phyloP scores from a whole-genome alignment of 2,113 vertebrate species.

The Clinocottus analis region DNA sequence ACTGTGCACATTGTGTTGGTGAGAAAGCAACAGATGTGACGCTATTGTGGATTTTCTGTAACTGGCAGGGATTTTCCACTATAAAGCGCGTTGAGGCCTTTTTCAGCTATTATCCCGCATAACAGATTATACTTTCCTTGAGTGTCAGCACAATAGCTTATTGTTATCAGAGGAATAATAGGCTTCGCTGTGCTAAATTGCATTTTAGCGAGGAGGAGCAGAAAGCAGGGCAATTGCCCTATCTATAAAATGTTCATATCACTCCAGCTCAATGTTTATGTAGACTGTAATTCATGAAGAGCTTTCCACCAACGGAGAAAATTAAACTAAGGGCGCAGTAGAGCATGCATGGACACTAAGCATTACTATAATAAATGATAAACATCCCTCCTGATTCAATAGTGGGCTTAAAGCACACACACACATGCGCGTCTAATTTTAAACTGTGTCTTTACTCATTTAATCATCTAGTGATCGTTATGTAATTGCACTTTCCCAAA shows the following conservation, averaged over 20 bases:
- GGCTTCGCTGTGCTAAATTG: slow-evolving; percentile 27
- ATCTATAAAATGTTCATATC: slow-evolving; percentile 38
- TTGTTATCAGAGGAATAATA: slow-evolving; percentile 49
- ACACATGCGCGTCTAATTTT: neutral
- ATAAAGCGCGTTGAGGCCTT: slow-evolving; percentile 25
- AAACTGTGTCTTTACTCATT: neutral
- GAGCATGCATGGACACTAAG: slow-evolving; percentile 11
- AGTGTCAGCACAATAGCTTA: slow-evolving; percentile 46
- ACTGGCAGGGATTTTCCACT: slow-evolving; percentile 33
- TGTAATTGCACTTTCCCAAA: neutral
- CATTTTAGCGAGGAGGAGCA: slow-evolving; percentile 16
- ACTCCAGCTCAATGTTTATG: slow-evolving; percentile 17
- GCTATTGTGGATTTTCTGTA: slow-evolving; percentile 37
- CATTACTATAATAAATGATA: slow-evolving; percentile 19
- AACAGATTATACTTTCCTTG: slow-evolving; percentile 23
- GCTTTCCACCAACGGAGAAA: slow-evolving; percentile 18
- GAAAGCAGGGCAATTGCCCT: slow-evolving; percentile 27
- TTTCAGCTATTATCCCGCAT: slow-evolving; percentile 26
- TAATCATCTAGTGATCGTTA: neutral
- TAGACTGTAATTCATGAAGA: slow-evolving; percentile 26
- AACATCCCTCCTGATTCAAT: slow-evolving; percentile 15
- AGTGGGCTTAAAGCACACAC: neutral
- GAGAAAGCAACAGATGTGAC: slow-evolving; percentile 54
- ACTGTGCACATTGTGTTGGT: slow-evolving; percentile 33
- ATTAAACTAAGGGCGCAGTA: slow-evolving; percentile 34